These are phyloP conservation scores for Drosophila putrida DNA, from an alignment of 2,888 invertebrate species.

Conservation along the genomic window DNA sequence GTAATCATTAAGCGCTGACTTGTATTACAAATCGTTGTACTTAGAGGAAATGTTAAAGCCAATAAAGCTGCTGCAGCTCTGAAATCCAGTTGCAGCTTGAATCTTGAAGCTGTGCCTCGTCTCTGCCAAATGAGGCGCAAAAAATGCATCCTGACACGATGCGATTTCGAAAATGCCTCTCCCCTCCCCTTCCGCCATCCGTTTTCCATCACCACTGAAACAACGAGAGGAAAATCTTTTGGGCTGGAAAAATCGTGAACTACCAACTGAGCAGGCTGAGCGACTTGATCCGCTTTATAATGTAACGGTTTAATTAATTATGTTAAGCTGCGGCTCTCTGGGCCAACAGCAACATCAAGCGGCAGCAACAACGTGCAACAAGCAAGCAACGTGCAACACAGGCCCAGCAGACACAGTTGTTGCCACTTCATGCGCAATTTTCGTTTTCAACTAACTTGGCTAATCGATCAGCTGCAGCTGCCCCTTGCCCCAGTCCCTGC, in stretches of 20 bases:
- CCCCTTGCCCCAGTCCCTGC: background rate
- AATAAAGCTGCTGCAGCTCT: constrained; percentile 63
- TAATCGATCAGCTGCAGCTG: constrained; percentile 75
- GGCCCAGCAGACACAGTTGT: constrained; percentile 57
- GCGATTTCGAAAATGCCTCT: constrained; percentile 63
- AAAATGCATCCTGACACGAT: constrained; percentile 81
- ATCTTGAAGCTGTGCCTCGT: constrained; percentile 36
- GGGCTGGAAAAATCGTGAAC: constrained; percentile 73
- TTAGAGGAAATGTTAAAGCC: constrained; percentile 74
- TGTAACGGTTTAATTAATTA: constrained; percentile 85
- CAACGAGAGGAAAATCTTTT: constrained; percentile 33
- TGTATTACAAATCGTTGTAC: constrained; percentile 80
- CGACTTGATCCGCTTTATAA: constrained; percentile 81
- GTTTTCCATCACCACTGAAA: background rate
- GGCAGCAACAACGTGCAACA: constrained; percentile 22
- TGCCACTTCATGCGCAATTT: constrained; percentile 81
- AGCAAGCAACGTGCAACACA: constrained; percentile 42
- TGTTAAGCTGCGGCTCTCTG: constrained; percentile 73
- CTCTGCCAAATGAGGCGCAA: constrained; percentile 75
- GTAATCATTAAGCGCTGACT: constrained; percentile 79
- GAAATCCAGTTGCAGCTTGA: constrained; percentile 28
- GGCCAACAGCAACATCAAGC: constrained; percentile 10
- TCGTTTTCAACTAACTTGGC: constrained; percentile 73
- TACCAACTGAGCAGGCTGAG: constrained; percentile 32
- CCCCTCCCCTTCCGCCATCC: constrained; percentile 1